These are phyloP conservation scores for Gopherus evgoodei DNA, from an alignment of 2,113 vertebrate genomes.

Conservation along the genomic window DNA sequence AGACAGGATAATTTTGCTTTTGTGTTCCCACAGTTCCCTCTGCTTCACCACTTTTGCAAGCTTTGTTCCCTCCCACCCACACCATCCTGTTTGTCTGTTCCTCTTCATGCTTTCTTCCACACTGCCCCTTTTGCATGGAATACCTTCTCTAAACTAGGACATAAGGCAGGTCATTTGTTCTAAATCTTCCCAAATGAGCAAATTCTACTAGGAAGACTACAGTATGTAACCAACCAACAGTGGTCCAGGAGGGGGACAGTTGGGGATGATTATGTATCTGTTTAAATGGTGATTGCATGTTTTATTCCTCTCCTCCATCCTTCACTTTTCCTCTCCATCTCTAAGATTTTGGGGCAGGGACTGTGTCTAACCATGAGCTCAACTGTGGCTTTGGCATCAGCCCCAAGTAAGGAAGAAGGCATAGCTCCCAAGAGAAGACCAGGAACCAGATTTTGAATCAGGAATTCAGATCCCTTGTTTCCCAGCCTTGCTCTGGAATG, in stretches of 20 bases:
- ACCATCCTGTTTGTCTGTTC: neutral
- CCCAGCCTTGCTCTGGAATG: neutral
- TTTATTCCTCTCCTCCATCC: neutral
- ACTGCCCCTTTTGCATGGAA: neutral
- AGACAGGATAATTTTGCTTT: neutral
- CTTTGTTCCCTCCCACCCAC: neutral
- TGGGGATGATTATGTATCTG: neutral
- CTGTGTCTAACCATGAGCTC: neutral
- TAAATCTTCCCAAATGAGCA: neutral
- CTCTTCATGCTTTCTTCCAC: neutral
- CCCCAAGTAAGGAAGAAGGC: neutral
- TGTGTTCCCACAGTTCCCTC: neutral
- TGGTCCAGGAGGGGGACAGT: neutral
- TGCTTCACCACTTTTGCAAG: neutral
- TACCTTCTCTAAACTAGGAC: fast-evolving
- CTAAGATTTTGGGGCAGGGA: neutral
- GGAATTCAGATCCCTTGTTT: neutral
- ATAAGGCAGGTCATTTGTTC: neutral
- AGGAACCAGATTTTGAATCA: neutral
- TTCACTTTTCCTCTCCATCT: neutral
- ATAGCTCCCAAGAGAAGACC: neutral
- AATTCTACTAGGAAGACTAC: neutral
- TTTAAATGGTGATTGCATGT: neutral
- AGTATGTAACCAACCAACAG: neutral
- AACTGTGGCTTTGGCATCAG: neutral